Base-by-base conservation (phyloP, 2,113 vertebrate species). In the Blennius ocellaris region DNA sequence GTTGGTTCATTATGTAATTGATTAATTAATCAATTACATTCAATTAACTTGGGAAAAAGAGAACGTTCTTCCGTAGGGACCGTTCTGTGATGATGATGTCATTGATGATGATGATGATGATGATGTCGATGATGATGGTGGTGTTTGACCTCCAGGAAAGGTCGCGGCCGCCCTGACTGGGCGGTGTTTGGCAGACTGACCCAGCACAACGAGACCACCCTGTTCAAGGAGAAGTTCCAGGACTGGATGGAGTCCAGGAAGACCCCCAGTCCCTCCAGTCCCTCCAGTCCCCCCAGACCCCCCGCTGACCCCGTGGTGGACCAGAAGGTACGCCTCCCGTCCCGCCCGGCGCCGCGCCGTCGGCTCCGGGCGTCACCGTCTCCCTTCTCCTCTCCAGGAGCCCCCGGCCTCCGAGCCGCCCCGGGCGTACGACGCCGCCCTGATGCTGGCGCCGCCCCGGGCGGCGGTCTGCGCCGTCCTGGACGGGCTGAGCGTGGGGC, bases 181-280 rank as follows among this genome's bases (percentile, higher is more conserved):
- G 98, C 97, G 0, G 95, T 99, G 75, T 99, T 99, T 52, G 97
- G 98, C 78, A 90, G 98, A 69, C 93, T 99, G 71, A 99, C 97
- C 0, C 97, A 99, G 80, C 96, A 99, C 84, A 99, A 99, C 0
- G 98, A 99, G 88, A 99, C 97, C 0, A 95, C 96, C 87, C 69
- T 99, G 77, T 99, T 99, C 90, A 98, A 97, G 85, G 97, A 99
- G 91, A 99, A 99, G 87, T 99, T 99, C 65, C 78, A 96, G 39
- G 97, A 99, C 73, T 99, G 98, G 98, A 95, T 93, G 0, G 98
- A 99, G 21, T 30, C 21, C 21, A 56, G 61, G 92, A 44, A 96
- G 95, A 90, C 92, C 93, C 49, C 89, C 90, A 0, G 89, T 87
- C 11, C 93, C 95, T 68, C 97, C 95, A 91, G 96, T 90, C 16